Conservation (phyloP, 2,113 vertebrate genomes). For the Sakesphorus luctuosus region DNA sequence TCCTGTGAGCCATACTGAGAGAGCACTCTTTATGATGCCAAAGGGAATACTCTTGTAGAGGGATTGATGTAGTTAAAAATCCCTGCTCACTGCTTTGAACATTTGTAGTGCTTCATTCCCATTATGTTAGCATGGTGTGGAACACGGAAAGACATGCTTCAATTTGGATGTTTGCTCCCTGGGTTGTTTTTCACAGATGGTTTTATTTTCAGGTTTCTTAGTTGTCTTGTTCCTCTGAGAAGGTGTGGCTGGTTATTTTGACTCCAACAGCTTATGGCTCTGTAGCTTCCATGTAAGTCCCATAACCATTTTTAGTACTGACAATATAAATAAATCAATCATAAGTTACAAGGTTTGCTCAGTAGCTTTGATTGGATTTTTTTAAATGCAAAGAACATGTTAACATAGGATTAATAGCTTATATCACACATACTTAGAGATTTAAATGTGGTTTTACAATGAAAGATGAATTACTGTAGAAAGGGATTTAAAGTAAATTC, state of each 20-base stretch:
- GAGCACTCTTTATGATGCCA: neutral
- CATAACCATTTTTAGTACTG: neutral
- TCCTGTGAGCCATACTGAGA: conserved; percentile 8
- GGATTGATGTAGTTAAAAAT: conserved; percentile 48
- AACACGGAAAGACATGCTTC: conserved; percentile 18
- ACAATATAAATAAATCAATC: neutral
- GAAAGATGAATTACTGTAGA: neutral
- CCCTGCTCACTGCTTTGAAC: conserved; percentile 40
- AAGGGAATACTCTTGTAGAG: conserved; percentile 36
- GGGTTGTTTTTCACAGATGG: conserved; percentile 33
- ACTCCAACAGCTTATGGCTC: neutral
- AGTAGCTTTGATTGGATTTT: neutral
- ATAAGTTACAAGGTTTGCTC: neutral
- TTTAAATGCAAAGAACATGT: neutral
- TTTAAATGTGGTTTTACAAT: neutral
- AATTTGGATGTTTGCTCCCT: conserved; percentile 36
- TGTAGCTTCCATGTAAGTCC: neutral
- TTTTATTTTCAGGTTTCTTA: conserved; percentile 45
- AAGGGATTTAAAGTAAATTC: conserved; percentile 18
- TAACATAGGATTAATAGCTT: conserved; percentile 28
- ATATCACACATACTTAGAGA: neutral
- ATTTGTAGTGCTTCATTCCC: conserved; percentile 38
- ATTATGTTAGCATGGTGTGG: conserved; percentile 35
- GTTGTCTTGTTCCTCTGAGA: neutral
- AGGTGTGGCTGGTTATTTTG: neutral